These are phyloP conservation scores for Aphidius gifuensis DNA, from an alignment of 1,140 invertebrate species.

Conservation along the genomic window DNA sequence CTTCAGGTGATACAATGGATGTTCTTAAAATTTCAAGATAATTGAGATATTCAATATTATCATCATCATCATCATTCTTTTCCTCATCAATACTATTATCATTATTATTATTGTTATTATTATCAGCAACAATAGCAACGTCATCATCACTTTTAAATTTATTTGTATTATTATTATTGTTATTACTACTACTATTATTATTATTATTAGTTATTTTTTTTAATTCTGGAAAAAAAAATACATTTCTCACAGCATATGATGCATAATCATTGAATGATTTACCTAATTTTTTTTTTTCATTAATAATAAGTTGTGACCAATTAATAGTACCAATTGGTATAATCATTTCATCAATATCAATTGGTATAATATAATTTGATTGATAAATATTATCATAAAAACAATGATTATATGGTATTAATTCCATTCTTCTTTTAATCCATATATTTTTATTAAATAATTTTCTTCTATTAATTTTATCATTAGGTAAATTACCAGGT, in stretches of 20 bases:
- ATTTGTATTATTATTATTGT: too few relatives aligned
- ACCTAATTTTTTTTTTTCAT: conserved; percentile 40
- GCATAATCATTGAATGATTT: conserved; percentile 53
- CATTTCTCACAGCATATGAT: conserved; percentile 65
- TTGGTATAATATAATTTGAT: conserved; percentile 64
- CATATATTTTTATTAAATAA: conserved; percentile 59
- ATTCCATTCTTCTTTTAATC: conserved; percentile 68
- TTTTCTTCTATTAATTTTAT: conserved; percentile 35
- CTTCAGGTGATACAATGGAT: conserved; percentile 59
- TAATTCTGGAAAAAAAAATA: conserved; percentile 60
- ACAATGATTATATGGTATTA: conserved; percentile 73
- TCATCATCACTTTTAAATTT: too few relatives aligned
- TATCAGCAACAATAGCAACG: too few relatives aligned
- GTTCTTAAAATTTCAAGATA: conserved; percentile 58
- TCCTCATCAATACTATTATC: background rate
- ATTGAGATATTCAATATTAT: conserved; percentile 32
- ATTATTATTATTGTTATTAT: too few relatives aligned
- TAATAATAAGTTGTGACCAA: conserved; percentile 57
- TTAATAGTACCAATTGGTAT: conserved; percentile 60
- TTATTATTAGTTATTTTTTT: conserved; percentile 26
- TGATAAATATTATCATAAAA: conserved; percentile 66
- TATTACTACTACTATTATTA: background rate
- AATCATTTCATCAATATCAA: conserved; percentile 72
- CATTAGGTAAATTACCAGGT: conserved; percentile 53
- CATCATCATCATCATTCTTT: background rate